phyloP scores from a whole-genome alignment of 2,113 vertebrate genomes.

The Eptesicus fuscus region DNA sequence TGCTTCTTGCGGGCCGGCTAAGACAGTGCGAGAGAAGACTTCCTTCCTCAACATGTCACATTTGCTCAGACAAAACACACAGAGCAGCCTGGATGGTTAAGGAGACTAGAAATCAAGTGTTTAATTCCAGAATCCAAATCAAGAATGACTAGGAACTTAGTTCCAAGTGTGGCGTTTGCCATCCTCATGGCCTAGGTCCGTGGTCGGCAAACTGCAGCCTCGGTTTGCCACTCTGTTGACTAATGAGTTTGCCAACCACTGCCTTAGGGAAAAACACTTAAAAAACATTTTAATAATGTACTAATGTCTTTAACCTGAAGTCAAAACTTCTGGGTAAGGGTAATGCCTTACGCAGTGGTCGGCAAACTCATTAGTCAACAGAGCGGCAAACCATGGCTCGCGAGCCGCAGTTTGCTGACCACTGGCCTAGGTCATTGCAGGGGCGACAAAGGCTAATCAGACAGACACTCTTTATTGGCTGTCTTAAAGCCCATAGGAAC shows the following conservation, averaged over 20 bases:
- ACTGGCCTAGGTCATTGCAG: neutral
- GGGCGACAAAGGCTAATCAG: neutral
- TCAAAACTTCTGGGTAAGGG: no score
- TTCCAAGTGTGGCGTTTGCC: neutral
- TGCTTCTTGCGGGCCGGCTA: neutral
- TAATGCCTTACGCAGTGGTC: no score
- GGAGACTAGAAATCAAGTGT: slow-evolving; percentile 43
- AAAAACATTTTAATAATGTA: no score
- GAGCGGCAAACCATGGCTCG: no score
- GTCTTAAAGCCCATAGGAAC: neutral
- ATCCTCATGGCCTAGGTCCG: neutral
- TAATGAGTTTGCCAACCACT: no score
- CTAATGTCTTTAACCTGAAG: no score
- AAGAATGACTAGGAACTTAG: neutral
- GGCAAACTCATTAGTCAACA: no score
- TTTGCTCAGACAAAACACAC: slow-evolving; percentile 59
- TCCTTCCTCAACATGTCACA: neutral
- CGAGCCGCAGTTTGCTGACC: no score
- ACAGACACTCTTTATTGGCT: neutral
- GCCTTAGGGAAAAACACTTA: no score
- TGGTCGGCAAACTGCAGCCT: no score
- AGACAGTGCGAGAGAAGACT: neutral
- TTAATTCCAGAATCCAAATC: slow-evolving; percentile 55
- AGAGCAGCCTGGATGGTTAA: slow-evolving; percentile 24
- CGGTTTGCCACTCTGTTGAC: no score